Percentiles rank a stretch among this genome's conserved stretches.
phyloP scores from a whole-genome alignment of 2,113 vertebrate species.

The Pimephales promelas region DNA sequence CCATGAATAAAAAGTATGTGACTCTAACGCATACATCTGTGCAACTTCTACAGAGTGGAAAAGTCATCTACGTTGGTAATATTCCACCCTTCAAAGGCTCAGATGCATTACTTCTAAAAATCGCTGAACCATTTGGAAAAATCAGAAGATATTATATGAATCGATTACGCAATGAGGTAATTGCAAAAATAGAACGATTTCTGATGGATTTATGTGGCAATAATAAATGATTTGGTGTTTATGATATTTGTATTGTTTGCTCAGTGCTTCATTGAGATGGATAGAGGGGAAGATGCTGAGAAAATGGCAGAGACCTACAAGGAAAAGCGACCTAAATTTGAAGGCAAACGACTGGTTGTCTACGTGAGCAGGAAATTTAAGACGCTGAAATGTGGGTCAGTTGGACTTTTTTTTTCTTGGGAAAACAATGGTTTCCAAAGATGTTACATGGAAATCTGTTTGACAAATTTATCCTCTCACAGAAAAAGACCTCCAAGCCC shows the following conservation, averaged over 20 bases:
- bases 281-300: slow-evolving; percentile 86
- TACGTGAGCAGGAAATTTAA: slow-evolving; percentile 94
- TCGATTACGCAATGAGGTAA: slow-evolving; percentile 73
- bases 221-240: neutral
- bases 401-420: slow-evolving; percentile 3
- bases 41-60: slow-evolving; percentile 70
- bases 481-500: slow-evolving; percentile 61
- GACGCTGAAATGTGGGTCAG: slow-evolving; percentile 87
- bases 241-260: slow-evolving; percentile 36
- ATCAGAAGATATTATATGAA: slow-evolving; percentile 86
- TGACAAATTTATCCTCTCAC: neutral
- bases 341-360: slow-evolving; percentile 86
- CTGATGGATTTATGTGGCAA: neutral
- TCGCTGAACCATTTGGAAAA: slow-evolving; percentile 87
- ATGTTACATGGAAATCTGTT: neutral
- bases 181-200: neutral
- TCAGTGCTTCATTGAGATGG: slow-evolving; percentile 97
- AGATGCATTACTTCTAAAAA: slow-evolving; percentile 82
- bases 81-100: slow-evolving; percentile 83
- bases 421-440: neutral
- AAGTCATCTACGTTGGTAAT: slow-evolving; percentile 90
- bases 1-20: neutral
- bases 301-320: slow-evolving; percentile 86
- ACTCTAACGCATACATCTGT: neutral
- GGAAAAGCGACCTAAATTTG: slow-evolving; percentile 82